Base-by-base conservation (phyloP, 2,888 invertebrate genomes). In the Caenorhabditis sp. region DNA sequence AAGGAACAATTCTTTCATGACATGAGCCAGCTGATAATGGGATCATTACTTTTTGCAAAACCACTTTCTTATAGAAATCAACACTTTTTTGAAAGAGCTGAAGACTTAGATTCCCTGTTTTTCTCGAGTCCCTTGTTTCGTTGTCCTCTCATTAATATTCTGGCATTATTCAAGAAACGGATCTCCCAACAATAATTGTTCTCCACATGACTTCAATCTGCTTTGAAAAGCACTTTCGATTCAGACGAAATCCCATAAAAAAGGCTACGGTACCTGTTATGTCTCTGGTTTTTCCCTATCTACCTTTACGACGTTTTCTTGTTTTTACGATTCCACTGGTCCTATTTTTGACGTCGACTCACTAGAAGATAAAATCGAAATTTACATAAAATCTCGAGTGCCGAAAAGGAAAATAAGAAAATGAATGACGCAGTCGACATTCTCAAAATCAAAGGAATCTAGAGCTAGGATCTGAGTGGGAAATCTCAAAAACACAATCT, bases 401-500 rank as follows among this genome's bases (percentile, higher is more conserved):
- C 28, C 6, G 49, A 54, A 54, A 26, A 24, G 26, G 26, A 54
- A 54, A 26, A 54, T 24, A 49, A 31, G 26, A 44, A 64, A 41
- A 19, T 44, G 7, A 51, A 7, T 35, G 49, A 35, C 31, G 31
- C 22, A 22, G 10, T 49, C 16, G 16, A 12, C n/a, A 28, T 66
- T 26, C 16, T 66, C 19, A 28, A 19, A 54, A 22, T 31, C 19
- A 22, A 51, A 7, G 49, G 51, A 49, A 49, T 49, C 8, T 7
- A 49, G 22, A n/a, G 14, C 19, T 49, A 10, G 47, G 6, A 51
- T 69, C 26, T 68, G 0, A 5, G 4, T 16, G 31, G 19, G 14
- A 66, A 51, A 51, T 66, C 51, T 14, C 44, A 24, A 38, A 41
- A 63, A 69, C 56, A 69, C 69, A 58, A 59, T 56, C 51, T 68